A percentile compares a stretch with the other conserved stretches of the same genome.
Conservation (phyloP, 2,113 vertebrate genomes). For the Xiphophorus hellerii region DNA sequence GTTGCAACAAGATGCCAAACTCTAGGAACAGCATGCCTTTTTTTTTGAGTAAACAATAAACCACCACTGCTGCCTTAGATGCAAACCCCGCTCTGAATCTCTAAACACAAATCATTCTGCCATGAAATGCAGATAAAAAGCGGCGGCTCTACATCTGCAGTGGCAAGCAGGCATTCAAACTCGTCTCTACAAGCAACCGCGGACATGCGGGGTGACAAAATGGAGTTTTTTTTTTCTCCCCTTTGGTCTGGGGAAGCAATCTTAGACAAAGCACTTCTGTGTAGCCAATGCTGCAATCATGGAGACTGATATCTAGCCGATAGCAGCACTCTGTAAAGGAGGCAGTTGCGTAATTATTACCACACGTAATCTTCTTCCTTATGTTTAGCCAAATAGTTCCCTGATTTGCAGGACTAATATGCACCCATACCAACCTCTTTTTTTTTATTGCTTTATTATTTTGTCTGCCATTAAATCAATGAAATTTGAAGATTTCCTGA, state of each 20-base stretch:
- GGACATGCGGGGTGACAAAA: neutral
- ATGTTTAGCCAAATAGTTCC: conserved; percentile 24
- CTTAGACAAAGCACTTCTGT: conserved; percentile 57
- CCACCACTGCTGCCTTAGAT: conserved; percentile 24
- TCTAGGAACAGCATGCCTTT: conserved; percentile 12
- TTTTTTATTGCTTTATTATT: conserved; percentile 21
- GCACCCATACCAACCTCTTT: conserved; percentile 17
- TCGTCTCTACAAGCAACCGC: conserved; percentile 16
- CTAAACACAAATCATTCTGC: conserved; percentile 48
- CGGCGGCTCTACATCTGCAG: conserved; percentile 23
- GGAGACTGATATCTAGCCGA: conserved; percentile 37
- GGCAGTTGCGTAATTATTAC: conserved; percentile 59
- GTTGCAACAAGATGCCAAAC: conserved; percentile 17
- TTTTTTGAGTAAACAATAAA: conserved; percentile 29
- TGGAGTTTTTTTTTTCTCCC: neutral
- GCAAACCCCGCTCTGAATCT: conserved; percentile 21
- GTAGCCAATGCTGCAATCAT: conserved; percentile 56
- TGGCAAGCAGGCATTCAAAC: conserved; percentile 41
- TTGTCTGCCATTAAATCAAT: conserved; percentile 3
- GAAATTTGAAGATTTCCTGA: conserved; percentile 3
- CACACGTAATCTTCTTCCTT: conserved; percentile 53
- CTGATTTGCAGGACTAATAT: conserved; percentile 11
- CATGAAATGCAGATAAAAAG: conserved; percentile 55
- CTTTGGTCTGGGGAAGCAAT: conserved; percentile 20
- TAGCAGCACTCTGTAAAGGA: conserved; percentile 36